These are phyloP conservation scores for Zosterops japonicus DNA, from an alignment of 2,113 vertebrate species.

Conservation along the genomic window DNA sequence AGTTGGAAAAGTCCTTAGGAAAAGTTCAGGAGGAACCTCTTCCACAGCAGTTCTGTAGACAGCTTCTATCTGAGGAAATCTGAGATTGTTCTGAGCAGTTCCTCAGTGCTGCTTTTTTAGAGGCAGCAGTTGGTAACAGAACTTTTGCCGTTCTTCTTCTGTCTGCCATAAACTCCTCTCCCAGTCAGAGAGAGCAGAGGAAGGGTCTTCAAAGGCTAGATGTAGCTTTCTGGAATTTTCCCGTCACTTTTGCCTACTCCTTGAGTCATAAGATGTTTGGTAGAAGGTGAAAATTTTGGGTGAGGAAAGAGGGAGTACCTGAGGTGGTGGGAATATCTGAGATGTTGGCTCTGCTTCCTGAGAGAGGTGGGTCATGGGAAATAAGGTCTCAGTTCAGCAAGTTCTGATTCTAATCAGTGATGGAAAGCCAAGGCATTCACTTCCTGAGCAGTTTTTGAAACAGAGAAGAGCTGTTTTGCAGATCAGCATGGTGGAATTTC, in stretches of 20 bases:
- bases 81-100: neutral
- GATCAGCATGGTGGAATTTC: neutral
- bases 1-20: neutral
- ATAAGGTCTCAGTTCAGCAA: neutral
- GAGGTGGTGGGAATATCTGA: neutral
- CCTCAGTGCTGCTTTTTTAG: neutral
- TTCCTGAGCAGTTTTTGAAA: neutral
- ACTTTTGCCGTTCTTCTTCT: neutral
- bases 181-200: neutral
- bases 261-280: accelerated
- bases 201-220: neutral
- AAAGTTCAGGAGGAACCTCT: neutral
- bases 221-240: neutral
- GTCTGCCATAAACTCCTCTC: neutral
- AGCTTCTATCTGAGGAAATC: neutral
- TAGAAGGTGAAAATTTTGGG: neutral
- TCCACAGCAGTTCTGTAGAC: neutral
- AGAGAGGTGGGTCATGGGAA: neutral
- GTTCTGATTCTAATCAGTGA: neutral
- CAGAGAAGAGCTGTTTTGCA: neutral
- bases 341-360: neutral
- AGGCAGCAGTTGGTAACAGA: neutral
- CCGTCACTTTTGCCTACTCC: neutral
- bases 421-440: neutral
- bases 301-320: neutral